Evolutionary conservation across 2,797 vertebrate species (phyloP).

Genomic region (Acanthiza pusilla): DNA sequence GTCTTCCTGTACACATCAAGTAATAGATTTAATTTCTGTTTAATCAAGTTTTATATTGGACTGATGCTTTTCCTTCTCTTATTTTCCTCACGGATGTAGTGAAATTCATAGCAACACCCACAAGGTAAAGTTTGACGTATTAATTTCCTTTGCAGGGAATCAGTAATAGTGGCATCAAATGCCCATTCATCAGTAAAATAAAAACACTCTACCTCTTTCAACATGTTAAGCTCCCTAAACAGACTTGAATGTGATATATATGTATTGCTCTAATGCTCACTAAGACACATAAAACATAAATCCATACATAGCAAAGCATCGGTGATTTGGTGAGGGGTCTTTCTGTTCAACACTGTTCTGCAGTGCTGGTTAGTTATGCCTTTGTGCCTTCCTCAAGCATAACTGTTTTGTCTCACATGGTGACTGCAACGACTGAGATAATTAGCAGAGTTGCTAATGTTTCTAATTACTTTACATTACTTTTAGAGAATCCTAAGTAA

Average conservation of each 20-base stretch:
- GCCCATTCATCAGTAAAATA: background rate
- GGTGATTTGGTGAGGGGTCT: background rate
- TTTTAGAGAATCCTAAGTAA: background rate
- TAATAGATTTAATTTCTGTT: background rate
- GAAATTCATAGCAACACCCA: conserved; percentile 14
- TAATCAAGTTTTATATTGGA: background rate
- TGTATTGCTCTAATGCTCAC: background rate
- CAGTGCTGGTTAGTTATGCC: background rate
- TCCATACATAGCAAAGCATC: background rate
- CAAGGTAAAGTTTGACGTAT: background rate
- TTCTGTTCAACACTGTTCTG: background rate
- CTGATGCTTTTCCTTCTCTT: background rate
- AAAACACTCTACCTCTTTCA: background rate
- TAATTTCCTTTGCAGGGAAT: background rate
- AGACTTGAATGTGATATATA: background rate
- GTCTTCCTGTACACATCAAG: background rate
- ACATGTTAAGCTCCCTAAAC: background rate
- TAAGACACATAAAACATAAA: background rate
- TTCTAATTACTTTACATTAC: background rate
- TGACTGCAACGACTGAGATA: background rate
- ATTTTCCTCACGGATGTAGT: background rate
- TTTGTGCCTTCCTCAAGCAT: background rate
- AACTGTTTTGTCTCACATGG: background rate
- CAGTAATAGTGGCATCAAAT: background rate
- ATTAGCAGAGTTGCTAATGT: background rate